These are phyloP conservation scores for Lordiphosa andalusiaca DNA, from an alignment of 2,888 invertebrate genomes.

Conservation along the genomic window DNA sequence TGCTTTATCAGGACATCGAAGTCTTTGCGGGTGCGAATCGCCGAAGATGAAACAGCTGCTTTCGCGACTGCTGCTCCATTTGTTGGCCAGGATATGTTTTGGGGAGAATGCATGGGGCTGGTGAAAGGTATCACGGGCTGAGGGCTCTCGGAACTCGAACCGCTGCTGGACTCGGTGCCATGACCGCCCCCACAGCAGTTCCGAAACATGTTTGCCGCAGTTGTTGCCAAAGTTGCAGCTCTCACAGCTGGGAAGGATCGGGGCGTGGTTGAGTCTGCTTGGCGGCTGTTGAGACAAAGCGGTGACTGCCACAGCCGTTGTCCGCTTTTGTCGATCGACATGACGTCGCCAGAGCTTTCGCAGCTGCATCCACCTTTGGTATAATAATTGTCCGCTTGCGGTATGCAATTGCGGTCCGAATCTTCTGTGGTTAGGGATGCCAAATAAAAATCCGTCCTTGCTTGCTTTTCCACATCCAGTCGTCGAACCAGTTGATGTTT, in stretches of 20 bases:
- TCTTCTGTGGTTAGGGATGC: conserved; percentile 40
- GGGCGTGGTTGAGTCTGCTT: neutral
- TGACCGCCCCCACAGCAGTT: conserved; percentile 69
- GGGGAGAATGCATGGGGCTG: conserved; percentile 32
- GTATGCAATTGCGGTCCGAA: conserved; percentile 30
- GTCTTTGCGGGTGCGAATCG: conserved; percentile 41
- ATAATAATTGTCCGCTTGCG: conserved; percentile 38
- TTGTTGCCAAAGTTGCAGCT: conserved; percentile 47
- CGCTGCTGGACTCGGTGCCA: conserved; percentile 57
- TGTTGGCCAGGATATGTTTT: conserved; percentile 23
- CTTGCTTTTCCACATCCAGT: conserved; percentile 7
- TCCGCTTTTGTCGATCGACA: conserved; percentile 66
- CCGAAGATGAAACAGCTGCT: conserved; percentile 19
- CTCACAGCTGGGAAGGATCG: conserved; percentile 8
- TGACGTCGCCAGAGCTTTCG: conserved; percentile 74
- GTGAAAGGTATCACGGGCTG: conserved; percentile 25
- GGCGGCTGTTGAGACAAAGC: neutral
- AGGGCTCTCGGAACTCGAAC: conserved; percentile 32
- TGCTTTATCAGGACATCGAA: conserved; percentile 75
- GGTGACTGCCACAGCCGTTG: conserved; percentile 5
- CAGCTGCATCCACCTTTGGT: conserved; percentile 67
- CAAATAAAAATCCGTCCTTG: conserved; percentile 38
- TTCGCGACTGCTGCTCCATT: neutral
- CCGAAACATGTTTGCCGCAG: conserved; percentile 72
- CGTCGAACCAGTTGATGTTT: conserved; percentile 17